Evolutionary conservation across 2,113 vertebrate genomes (phyloP).

Genomic region (Chrysochloris asiatica): DNA sequence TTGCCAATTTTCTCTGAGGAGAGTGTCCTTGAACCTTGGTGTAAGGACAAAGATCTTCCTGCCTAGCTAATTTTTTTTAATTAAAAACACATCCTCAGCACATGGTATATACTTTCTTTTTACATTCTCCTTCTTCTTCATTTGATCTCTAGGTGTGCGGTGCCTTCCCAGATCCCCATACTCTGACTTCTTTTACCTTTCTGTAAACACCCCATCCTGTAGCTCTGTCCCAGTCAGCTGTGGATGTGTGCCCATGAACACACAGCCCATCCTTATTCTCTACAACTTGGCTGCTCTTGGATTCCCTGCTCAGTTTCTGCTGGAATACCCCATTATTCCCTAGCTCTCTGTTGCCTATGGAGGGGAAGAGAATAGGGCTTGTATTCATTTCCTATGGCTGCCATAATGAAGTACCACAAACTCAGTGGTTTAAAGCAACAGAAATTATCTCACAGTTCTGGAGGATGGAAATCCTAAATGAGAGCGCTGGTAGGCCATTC

Average conservation of each 20-base stretch:
- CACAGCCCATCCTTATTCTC: background rate
- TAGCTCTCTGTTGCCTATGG: background rate
- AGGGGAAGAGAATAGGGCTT: background rate
- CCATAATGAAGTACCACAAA: background rate
- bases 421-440: background rate
- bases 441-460: background rate
- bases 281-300: background rate
- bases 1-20: slow-evolving; percentile 28
- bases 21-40: slow-evolving; percentile 28
- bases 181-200: background rate
- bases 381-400: background rate
- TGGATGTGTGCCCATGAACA: too few species aligned
- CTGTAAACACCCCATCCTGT: background rate
- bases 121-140: background rate
- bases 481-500: background rate
- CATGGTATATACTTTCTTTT: background rate
- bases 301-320: background rate
- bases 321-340: background rate
- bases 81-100: background rate
- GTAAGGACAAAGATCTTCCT: slow-evolving; percentile 7
- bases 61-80: background rate
- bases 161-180: background rate
- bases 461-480: background rate
- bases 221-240: background rate
- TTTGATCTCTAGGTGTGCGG: background rate